Base-by-base conservation (phyloP, 2,113 vertebrate genomes). In the Tympanuchus pallidicinctus region DNA sequence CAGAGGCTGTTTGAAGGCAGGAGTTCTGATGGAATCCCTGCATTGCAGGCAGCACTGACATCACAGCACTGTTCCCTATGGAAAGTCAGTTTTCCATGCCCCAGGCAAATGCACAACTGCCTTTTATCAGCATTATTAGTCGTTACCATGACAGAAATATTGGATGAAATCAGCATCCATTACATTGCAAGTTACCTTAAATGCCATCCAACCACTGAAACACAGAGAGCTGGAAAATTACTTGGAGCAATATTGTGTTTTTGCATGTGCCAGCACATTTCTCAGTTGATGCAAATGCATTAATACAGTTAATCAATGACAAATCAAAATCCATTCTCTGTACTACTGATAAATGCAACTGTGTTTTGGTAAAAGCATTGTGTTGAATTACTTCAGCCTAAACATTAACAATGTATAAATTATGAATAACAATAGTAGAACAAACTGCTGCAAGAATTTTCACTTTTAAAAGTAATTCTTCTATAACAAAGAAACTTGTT, bases 241-340 rank as follows among this genome's bases (percentile, higher is more conserved):
- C 96, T 95, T 24, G 83, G 88, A 97, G 94, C 96, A 82, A 96
- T 91, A 94, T 60, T 84, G 78, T 0, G 1, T 67, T 84, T 90
- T 74, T 56, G 61, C 89, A 83, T 79, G 45, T 69, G 82, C 67
- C 36, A 67, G 42, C 69, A 84, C 87, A 74, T 82, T 95, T 92
- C 92, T 73, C 81, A 95, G 65, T 82, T 93, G 78, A 88, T 89
- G 83, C 64, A 96, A 97, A 97, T 76, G 76, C 90, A 96, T 94
- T 94, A 83, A 78, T 96, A 78, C 92, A 96, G 93, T 86, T 97
- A 92, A 97, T 97, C 95, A 92, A 96, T 95, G 90, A 87, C 90
- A 93, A 97, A 96, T 93, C 90, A 96, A 97, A 97, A 97, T 94
- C 94, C 89, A 96, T 90, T 85, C 83, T 86, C 91, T 92, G 81